Base-by-base conservation (phyloP, 2,113 vertebrate genomes). In the Silurus glanis region DNA sequence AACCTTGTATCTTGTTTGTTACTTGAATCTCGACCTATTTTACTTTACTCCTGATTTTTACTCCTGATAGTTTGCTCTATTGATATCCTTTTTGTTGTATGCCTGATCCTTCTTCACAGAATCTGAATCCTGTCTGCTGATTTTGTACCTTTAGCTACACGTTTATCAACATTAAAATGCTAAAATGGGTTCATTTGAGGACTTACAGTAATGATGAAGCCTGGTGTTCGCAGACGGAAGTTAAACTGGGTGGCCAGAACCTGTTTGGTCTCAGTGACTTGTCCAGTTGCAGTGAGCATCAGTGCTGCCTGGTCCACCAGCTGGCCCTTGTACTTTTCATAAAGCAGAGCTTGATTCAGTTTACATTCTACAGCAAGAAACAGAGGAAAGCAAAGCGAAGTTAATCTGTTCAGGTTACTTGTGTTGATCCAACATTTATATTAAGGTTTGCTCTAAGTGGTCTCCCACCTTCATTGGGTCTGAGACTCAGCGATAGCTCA, bases 211-310 rank as follows among this genome's bases (percentile, higher is more conserved):
- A 95, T 85, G 80, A 64, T 25, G 12, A 98, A 95, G 85, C 96
- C 94, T 0, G 97, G 96, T 2, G 95, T 95, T 0, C 94, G 92
- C 85, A 97, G 93, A 25, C 97, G 94, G 92, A 98, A 97, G 37
- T 90, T 96, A 89, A 96, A 96, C 92, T 97, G 97, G 37, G 95
- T 97, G 64, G 96, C 97, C 55, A 98, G 90, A 82, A 96, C 94
- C 91, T 97, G 96, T 76, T 95, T 92, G 0, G 93, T 97, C 91
- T 97, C 94, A 17, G 81, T 90, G 82, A 98, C 96, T 6, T 94
- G 93, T 8, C 95, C 96, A 0, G 95, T 94, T 56, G 96, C 88
- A 0, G 95, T 97, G 47, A 98, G 93, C 94, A 97, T 95, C 93
- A 98, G 93, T 8, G 96, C 94, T 0, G 95, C 95, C 72, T 98